Evolutionary conservation across 2,797 vertebrate species (phyloP).

Genomic region (Oryzias dopingdopingensis): DNA sequence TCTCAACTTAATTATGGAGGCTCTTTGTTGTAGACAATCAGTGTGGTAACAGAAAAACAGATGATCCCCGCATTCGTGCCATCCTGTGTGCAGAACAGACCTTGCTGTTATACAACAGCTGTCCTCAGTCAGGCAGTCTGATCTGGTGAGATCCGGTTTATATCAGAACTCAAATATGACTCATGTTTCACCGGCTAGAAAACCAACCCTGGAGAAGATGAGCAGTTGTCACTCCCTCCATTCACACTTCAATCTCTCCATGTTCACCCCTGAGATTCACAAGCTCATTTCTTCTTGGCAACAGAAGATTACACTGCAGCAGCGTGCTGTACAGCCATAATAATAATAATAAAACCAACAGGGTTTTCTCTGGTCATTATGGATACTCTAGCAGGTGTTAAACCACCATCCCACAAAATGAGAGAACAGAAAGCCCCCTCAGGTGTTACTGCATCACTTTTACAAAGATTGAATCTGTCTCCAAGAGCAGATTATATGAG

Average conservation of each 20-base stretch:
- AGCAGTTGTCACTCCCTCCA: constrained; percentile 4
- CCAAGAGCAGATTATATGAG: too few relatives aligned
- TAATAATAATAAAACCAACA: neutral
- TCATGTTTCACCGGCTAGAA: constrained; percentile 14
- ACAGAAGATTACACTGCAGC: neutral
- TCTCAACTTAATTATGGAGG: too few relatives aligned
- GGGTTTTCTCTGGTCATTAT: constrained; percentile 1
- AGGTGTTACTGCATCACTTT: constrained; percentile 4
- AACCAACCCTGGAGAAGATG: constrained; percentile 17
- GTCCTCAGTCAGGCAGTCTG: constrained; percentile 21
- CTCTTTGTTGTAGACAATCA: too few relatives aligned
- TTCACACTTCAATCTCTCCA: neutral
- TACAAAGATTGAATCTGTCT: constrained; percentile 4
- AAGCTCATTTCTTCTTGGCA: neutral
- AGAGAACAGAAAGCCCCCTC: constrained; percentile 1
- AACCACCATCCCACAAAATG: constrained; percentile 14
- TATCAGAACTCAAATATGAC: constrained; percentile 20
- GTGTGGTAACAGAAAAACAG: too few relatives aligned
- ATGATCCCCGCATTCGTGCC: constrained; percentile 1
- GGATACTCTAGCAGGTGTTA: constrained; percentile 5
- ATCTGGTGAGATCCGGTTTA: constrained; percentile 40
- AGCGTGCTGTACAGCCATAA: neutral
- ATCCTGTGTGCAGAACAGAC: neutral
- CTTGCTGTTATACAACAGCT: constrained; percentile 32
- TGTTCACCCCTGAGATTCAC: neutral